Evolutionary conservation across 2,888 invertebrate genomes (phyloP).

Genomic region (Chaetoderma sp.): DNA sequence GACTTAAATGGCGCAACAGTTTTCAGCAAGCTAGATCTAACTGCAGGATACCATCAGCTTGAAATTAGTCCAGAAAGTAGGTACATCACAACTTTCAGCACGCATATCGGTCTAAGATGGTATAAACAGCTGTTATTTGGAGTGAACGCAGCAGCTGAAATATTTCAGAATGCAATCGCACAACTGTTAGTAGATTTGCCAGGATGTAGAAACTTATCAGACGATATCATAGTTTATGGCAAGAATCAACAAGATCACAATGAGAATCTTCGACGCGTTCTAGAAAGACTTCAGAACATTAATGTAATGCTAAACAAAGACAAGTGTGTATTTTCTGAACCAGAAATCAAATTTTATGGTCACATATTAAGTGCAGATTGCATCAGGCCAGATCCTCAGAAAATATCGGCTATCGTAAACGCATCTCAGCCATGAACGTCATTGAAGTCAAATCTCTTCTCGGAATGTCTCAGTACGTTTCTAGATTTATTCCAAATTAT

Average conservation of each 20-base stretch:
- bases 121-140: constrained; percentile 45
- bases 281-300: constrained; percentile 29
- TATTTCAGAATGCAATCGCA: constrained; percentile 68
- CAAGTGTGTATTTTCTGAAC: constrained; percentile 53
- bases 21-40: constrained; percentile 43
- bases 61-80: constrained; percentile 42
- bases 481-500: constrained; percentile 36
- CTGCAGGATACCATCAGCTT: constrained; percentile 42
- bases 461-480: constrained; percentile 29
- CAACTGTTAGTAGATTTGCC: constrained; percentile 56
- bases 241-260: constrained; percentile 54
- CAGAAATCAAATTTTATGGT: constrained; percentile 12
- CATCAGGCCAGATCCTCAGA: constrained; percentile 1
- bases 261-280: constrained; percentile 43
- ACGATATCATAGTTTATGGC: constrained; percentile 66
- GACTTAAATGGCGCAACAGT: constrained; percentile 42
- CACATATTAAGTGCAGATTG: constrained; percentile 3
- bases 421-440: too few relatives aligned
- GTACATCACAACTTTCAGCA: constrained; percentile 42
- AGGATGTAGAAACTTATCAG: constrained; percentile 62
- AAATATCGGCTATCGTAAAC: too few relatives aligned
- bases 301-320: constrained; percentile 41
- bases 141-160: constrained; percentile 66
- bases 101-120: constrained; percentile 39
- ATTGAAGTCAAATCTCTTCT: constrained; percentile 26